Percentiles rank a stretch among this genome's conserved stretches.
Evolutionary conservation across 2,888 invertebrate genomes (phyloP).

Genomic region (Plusia festucae): DNA sequence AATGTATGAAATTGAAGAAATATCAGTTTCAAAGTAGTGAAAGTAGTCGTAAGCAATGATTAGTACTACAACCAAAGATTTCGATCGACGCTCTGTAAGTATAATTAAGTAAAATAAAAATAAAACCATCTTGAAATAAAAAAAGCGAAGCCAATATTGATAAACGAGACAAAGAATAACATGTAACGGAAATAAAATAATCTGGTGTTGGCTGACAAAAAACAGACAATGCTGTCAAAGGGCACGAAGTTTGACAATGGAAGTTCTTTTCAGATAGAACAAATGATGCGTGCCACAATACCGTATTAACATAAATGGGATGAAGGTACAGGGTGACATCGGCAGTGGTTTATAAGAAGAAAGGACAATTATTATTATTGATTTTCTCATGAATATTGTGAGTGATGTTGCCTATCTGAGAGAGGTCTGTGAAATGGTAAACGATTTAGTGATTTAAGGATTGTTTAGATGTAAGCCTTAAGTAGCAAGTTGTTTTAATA

Average conservation of each 20-base stretch:
- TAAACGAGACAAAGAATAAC: slow-evolving; percentile 76
- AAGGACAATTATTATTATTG: slow-evolving; percentile 69
- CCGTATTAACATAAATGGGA: slow-evolving; percentile 84
- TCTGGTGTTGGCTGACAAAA: slow-evolving; percentile 83
- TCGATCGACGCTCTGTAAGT: slow-evolving; percentile 12
- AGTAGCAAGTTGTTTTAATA: neutral
- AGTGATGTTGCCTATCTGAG: slow-evolving; percentile 55
- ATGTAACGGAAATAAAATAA: slow-evolving; percentile 88
- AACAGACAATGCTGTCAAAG: slow-evolving; percentile 89
- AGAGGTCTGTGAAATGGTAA: slow-evolving; percentile 41
- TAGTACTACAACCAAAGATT: neutral
- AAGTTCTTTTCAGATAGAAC: slow-evolving; percentile 78
- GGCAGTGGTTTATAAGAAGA: slow-evolving; percentile 58
- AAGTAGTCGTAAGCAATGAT: neutral
- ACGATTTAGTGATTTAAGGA: no score
- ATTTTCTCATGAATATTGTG: slow-evolving; percentile 68
- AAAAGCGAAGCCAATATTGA: slow-evolving; percentile 68
- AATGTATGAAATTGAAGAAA: neutral
- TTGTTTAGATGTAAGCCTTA: slow-evolving; percentile 7
- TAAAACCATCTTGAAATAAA: slow-evolving; percentile 27
- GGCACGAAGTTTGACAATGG: slow-evolving; percentile 83
- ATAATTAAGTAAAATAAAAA: slow-evolving; percentile 43
- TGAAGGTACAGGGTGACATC: slow-evolving; percentile 69
- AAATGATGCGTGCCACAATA: slow-evolving; percentile 86
- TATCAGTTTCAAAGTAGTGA: neutral